Percentiles rank a stretch among this genome's conserved stretches.
phyloP scores from a whole-genome alignment of 1,140 invertebrate genomes.

The Mya arenaria region DNA sequence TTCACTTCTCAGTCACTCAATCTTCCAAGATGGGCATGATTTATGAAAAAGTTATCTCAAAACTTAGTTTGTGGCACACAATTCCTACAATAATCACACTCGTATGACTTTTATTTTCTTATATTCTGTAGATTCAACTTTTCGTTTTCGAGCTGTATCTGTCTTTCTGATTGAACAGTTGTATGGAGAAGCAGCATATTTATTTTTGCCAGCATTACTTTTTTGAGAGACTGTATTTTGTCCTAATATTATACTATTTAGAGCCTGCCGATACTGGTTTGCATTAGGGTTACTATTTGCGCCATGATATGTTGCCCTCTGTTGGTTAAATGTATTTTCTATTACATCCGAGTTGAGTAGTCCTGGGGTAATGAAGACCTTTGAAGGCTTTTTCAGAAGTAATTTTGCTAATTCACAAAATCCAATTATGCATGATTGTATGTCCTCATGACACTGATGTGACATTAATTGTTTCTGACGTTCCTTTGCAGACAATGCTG shows the following conservation, averaged over 20 bases:
- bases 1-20: too few species aligned
- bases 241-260: conserved; percentile 45
- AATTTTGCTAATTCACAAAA: background rate
- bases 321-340: conserved; percentile 47
- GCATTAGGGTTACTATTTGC: conserved; percentile 43
- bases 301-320: conserved; percentile 32
- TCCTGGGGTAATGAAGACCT: background rate
- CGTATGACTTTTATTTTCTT: background rate
- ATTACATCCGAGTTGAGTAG: conserved; percentile 35
- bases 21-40: too few species aligned
- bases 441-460: conserved; percentile 22
- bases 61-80: background rate
- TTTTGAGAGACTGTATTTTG: conserved; percentile 39
- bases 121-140: background rate
- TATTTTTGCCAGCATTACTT: conserved; percentile 21
- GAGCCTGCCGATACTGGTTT: background rate
- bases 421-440: conserved; percentile 3
- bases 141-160: background rate
- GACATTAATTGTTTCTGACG: background rate
- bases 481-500: background rate
- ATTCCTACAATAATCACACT: background rate
- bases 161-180: background rate
- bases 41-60: background rate
- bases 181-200: background rate
- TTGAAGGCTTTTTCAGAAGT: too few species aligned